These are phyloP conservation scores for Rhea americana DNA, from an alignment of 2,113 vertebrate species.

Conservation along the genomic window DNA sequence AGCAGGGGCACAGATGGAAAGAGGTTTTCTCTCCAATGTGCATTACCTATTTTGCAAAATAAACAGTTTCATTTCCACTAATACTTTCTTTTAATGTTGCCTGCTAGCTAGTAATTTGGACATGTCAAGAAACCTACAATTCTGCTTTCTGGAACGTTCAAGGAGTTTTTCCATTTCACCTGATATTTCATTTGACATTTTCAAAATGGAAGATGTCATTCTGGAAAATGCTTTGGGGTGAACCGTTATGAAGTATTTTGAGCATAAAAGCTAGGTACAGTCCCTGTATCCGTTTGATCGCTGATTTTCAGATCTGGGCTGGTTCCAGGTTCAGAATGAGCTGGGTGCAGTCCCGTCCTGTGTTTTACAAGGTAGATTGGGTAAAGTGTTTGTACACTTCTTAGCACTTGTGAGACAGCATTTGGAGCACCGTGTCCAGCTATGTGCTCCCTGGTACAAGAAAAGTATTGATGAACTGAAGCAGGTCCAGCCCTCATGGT, in stretches of 20 bases:
- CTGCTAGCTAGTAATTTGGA: neutral
- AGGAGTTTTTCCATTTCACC: neutral
- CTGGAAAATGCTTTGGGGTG: neutral
- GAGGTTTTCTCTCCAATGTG: slow-evolving; percentile 6
- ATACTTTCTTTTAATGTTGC: neutral
- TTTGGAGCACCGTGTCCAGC: neutral
- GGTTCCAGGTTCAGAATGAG: neutral
- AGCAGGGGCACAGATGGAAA: slow-evolving; percentile 46
- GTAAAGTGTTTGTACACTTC: neutral
- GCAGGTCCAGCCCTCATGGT: fast-evolving
- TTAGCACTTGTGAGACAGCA: neutral
- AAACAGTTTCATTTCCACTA: neutral
- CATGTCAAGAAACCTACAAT: neutral
- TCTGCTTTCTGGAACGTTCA: neutral
- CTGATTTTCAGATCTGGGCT: neutral
- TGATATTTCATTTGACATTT: neutral
- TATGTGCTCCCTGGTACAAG: neutral
- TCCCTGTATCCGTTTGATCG: neutral
- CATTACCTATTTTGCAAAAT: slow-evolving; percentile 16
- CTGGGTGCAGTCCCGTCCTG: neutral
- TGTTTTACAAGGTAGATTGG: neutral
- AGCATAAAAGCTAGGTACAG: neutral
- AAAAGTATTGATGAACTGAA: neutral
- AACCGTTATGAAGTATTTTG: neutral
- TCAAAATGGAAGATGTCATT: neutral